Conservation (phyloP, 1,140 invertebrate species). For the Ylistrum balloti region DNA sequence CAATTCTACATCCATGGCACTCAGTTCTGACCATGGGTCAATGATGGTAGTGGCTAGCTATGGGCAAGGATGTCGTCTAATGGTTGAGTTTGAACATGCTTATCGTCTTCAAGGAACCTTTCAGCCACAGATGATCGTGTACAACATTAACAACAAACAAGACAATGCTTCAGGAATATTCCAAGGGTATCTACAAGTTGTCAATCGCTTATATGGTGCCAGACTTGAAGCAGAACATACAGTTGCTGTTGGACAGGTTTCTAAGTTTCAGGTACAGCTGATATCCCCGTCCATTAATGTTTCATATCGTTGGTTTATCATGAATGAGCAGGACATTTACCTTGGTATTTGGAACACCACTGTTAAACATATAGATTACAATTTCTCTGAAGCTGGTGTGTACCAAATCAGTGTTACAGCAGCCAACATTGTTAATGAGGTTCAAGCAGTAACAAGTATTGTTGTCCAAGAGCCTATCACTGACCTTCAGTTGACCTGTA, state of each 20-base stretch:
- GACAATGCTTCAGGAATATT: neutral
- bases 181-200: constrained; percentile 1
- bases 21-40: constrained; percentile 46
- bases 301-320: constrained; percentile 42
- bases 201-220: constrained; percentile 50
- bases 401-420: constrained; percentile 41
- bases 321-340: neutral
- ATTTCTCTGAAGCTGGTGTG: constrained; percentile 42
- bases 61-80: constrained; percentile 46
- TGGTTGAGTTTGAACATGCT: constrained; percentile 55
- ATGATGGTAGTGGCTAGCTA: constrained; percentile 52
- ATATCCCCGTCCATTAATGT: constrained; percentile 46
- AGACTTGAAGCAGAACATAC: neutral
- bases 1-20: constrained; percentile 46
- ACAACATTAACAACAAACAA: neutral
- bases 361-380: constrained; percentile 41
- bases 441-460: constrained; percentile 35
- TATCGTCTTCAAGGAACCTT: constrained; percentile 47
- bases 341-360: neutral
- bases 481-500: constrained; percentile 40
- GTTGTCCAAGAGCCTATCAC: constrained; percentile 45
- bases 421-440: constrained; percentile 41
- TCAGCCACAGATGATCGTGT: constrained; percentile 38
- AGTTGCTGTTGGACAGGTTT: constrained; percentile 29
- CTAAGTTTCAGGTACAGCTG: neutral